Base-by-base conservation (phyloP, 1,140 invertebrate genomes). In the Spodoptera litura region DNA sequence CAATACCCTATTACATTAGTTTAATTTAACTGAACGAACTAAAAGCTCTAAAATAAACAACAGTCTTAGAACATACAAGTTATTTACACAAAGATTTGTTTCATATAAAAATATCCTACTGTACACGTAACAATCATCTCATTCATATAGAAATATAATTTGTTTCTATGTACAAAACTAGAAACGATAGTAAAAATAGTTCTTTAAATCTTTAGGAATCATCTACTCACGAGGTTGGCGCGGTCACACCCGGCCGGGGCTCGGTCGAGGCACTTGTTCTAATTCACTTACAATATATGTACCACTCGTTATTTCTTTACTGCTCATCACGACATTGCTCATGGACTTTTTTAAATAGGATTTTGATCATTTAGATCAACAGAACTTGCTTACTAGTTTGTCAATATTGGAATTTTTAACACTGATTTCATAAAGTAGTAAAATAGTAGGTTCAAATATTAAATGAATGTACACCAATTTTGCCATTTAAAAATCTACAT, bases 31-130 rank as follows among this genome's bases (percentile, higher is more conserved):
- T 89, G 89, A 93, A 92, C 91, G 88, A 92, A 93, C 93, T 93
- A 94, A 93, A 94, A 87, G 87, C 90, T 93, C 91, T 93, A 92
- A 90, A 91, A 89, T 92, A 89, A 93, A 94, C 92, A 94, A 94
- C 93, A 94, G 92, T 94, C 93, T 93, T 93, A 93, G 86, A 88
- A 91, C 85, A 90, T 93, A 93, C 88, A 91, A 87, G 87, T 91
- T 94, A 94, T 94, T 93, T 94, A 94, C 92, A 94, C 91, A 91
- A 91, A 91, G 88, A 88, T 92, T 90, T 90, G 84, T 87, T 84
- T 80, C 66, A 91, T 88, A 89, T 83, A 92, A 93, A 94, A 93
- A 93, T 93, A 92, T 88, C 86, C 90, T 93, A 94, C 89, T 93
- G 89, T 94, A 93, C 91, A 94, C 89, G 82, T 89, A 91, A 93